phyloP scores from a whole-genome alignment of 2,113 vertebrate genomes.

The Bubo bubo region DNA sequence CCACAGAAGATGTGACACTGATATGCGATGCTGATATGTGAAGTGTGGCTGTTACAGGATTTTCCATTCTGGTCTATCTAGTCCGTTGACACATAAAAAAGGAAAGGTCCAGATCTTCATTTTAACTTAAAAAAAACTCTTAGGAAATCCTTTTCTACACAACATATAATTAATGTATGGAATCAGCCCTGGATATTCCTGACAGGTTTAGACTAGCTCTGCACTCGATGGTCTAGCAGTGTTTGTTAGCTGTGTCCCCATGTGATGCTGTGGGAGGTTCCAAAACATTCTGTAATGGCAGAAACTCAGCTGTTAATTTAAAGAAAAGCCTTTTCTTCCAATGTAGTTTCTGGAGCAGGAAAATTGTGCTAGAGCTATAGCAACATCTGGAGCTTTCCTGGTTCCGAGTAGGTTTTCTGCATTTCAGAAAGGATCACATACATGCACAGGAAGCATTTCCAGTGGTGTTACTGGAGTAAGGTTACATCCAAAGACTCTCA shows the following conservation, averaged over 20 bases:
- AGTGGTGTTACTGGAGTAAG: not conserved
- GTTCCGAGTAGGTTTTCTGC: not conserved
- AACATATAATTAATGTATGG: not conserved
- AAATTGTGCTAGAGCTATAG: not conserved
- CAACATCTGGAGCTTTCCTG: not conserved
- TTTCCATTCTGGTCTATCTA: not conserved
- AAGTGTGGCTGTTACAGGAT: not conserved
- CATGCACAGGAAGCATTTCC: not conserved
- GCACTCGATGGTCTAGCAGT: not conserved
- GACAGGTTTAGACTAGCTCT: slow-evolving; percentile 10
- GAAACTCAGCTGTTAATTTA: not conserved
- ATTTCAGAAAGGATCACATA: not conserved
- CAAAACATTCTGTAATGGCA: not conserved
- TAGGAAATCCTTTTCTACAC: slow-evolving; percentile 20
- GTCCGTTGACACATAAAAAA: not conserved
- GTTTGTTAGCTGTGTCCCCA: not conserved
- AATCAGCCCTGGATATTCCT: not conserved
- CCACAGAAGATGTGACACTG: not conserved
- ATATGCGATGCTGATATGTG: rapidly evolving
- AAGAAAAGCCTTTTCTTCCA: not conserved
- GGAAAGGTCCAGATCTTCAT: not conserved
- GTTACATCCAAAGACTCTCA: not conserved
- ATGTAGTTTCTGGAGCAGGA: not conserved
- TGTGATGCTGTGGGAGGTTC: not conserved
- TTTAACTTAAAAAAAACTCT: slow-evolving; percentile 1